These are phyloP conservation scores for Montipora foliosa DNA, from an alignment of 64 coral and sea anemone species.

Conservation along the genomic window DNA sequence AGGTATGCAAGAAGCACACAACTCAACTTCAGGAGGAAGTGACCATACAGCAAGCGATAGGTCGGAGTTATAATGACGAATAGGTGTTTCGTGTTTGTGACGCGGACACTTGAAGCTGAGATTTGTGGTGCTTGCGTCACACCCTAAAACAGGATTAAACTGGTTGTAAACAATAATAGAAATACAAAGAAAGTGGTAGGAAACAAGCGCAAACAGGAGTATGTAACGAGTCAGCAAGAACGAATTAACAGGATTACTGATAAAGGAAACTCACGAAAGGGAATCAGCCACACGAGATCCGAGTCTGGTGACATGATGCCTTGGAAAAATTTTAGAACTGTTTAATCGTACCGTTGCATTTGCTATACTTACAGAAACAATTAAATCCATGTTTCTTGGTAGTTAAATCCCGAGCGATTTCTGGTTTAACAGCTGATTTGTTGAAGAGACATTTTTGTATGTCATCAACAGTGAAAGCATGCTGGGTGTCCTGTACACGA, in stretches of 20 bases:
- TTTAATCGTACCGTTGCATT: neutral
- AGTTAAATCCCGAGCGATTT: neutral
- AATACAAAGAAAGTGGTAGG: neutral
- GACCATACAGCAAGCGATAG: slow-evolving; percentile 47
- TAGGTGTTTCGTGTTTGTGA: neutral
- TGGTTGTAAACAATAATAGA: neutral
- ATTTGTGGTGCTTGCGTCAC: slow-evolving; percentile 13
- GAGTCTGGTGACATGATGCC: neutral
- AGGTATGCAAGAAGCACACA: slow-evolving; percentile 60
- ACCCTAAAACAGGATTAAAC: slow-evolving; percentile 11
- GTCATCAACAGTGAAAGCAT: neutral
- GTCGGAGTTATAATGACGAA: neutral
- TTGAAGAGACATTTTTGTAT: slow-evolving; percentile 30
- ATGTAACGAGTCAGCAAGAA: neutral
- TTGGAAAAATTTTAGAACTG: neutral
- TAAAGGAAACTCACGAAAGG: too few relatives aligned
- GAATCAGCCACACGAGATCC: too few relatives aligned
- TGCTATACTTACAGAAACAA: slow-evolving; percentile 42
- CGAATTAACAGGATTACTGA: neutral
- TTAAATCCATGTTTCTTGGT: neutral
- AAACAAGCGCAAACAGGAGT: neutral
- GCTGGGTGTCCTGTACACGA: neutral
- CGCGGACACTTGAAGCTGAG: neutral
- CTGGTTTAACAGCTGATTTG: neutral
- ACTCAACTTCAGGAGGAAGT: slow-evolving; percentile 60